Base-by-base conservation (phyloP, 2,113 vertebrate species). In the Notechis scutatus region DNA sequence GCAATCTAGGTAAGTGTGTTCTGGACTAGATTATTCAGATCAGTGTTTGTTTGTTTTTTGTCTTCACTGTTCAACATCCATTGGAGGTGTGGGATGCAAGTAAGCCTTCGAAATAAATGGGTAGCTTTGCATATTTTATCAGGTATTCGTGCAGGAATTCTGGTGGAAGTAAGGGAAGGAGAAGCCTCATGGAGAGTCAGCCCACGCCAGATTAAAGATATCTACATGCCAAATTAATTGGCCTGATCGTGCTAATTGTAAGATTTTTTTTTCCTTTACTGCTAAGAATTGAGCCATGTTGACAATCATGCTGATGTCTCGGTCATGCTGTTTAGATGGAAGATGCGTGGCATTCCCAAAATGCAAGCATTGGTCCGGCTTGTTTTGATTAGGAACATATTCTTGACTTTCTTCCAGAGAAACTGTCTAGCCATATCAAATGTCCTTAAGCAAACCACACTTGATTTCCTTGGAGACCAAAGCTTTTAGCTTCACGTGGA, bases 391-490 rank as follows among this genome's bases (percentile, higher is more conserved):
- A 18, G 12, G 92, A 96, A 90, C 45, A 92, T 90, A 94, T 95
- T 95, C 92, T 93, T 95, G 91, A 95, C 64, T 95, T 0, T 95
- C 34, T 97, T 85, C 85, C 91, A 95, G 57, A 85, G 5, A 93
- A 94, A 95, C 90, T 93, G 52, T 90, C 88, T 95, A 89, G 90
- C 93, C 94, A 69, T 94, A 94, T 92, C 47, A 97, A 90, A 94
- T 92, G 61, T 91, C 87, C 92, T 93, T 64, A 92, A 45, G 87
- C 61, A 64, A 95, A 69, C 42, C 85, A 85, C 52, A 94, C 54
- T 90, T 93, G 61, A 95, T 96, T 95, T 34, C 61, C 61, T 94
- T 88, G 92, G 24, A 94, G 92, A 95, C 93, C 87, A 42, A 34
- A 12, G 85, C n/a, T 93, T 54, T 89, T 94, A 93, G 85, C 92